Base-by-base conservation (phyloP, 2,797 vertebrate species). In the Hypotaenidia okinawae region DNA sequence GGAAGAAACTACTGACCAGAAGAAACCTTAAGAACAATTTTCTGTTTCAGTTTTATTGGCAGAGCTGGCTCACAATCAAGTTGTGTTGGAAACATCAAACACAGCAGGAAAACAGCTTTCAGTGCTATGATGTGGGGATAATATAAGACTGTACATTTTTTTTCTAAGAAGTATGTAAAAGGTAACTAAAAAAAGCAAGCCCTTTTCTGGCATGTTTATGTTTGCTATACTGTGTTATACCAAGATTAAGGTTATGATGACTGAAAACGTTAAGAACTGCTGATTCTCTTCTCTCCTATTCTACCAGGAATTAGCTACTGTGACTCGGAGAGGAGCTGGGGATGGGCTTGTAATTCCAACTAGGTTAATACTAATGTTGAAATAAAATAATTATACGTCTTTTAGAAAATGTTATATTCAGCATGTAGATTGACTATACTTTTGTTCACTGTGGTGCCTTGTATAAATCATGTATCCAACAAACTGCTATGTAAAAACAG, bases 341-440 rank as follows among this genome's bases (percentile, higher is more conserved):
- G 73, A 94, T 88, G 10, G 33, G 12, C 59, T 77, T 86, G 32
- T 77, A 94, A 93, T 72, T 91, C 43, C 75, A 80, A 75, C 33
- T 94, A 92, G 9, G 18, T 81, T 86, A 88, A 87, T 87, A 91
- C 39, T 95, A 94, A 94, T 75, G 73, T 27, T 88, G 45, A 91
- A 87, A 83, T 83, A 85, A 85, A 94, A 94, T 25, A 2, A 62
- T 86, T 78, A 75, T 78, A 93, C 55, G 62, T 15, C 16, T 94
- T 80, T 75, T 94, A 93, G 37, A 28, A 94, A 91, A 90, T 62
- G 11, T 68, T 93, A 86, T 72, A 87, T 1, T 4, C 69, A 83
- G 85, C 23, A 49, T n/a, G 62, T 93, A 94, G 51, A 70, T 47
- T 74, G 52, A 93, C 33, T 80, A 2, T 80, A 82, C 35, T 89